Evolutionary conservation across 2,888 invertebrate species (phyloP).

Genomic region (Patella pellucida): DNA sequence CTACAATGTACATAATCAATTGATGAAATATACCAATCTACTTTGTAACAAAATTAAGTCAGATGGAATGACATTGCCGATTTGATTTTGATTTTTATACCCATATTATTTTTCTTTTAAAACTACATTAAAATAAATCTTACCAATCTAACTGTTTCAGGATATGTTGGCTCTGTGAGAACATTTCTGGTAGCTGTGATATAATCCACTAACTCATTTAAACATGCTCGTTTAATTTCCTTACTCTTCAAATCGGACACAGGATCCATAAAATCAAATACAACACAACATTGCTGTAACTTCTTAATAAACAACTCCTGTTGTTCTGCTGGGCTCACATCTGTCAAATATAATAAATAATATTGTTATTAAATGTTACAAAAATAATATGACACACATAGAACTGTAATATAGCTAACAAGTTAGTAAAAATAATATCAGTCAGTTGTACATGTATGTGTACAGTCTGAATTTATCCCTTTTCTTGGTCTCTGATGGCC

Average conservation of each 20-base stretch:
- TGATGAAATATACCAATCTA: no score
- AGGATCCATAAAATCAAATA: constrained; percentile 98
- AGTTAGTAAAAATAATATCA: no score
- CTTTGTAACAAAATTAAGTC: no score
- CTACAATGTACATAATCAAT: no score
- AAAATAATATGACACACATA: no score
- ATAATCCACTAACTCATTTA: constrained; percentile 98
- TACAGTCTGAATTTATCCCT: no score
- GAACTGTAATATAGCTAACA: no score
- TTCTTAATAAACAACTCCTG: constrained; percentile 97
- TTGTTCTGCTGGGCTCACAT: constrained; percentile 84
- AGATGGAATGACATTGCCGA: no score
- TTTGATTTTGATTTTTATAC: background rate
- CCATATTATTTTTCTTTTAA: background rate
- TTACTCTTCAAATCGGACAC: constrained; percentile 98
- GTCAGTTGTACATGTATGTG: no score
- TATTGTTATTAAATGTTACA: no score
- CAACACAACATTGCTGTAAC: constrained; percentile 96
- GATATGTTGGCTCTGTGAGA: constrained; percentile 96
- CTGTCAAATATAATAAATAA: constrained; percentile 47
- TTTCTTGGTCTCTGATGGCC: no score
- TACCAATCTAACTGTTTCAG: constrained; percentile 99
- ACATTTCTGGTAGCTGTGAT: constrained; percentile 91
- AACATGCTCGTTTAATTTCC: constrained; percentile 95
- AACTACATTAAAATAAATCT: constrained; percentile 57